Evolutionary conservation across 2,888 invertebrate genomes (phyloP), one percentile per base, ranked within the genome.

Genomic region (Acronicta leporina): DNA sequence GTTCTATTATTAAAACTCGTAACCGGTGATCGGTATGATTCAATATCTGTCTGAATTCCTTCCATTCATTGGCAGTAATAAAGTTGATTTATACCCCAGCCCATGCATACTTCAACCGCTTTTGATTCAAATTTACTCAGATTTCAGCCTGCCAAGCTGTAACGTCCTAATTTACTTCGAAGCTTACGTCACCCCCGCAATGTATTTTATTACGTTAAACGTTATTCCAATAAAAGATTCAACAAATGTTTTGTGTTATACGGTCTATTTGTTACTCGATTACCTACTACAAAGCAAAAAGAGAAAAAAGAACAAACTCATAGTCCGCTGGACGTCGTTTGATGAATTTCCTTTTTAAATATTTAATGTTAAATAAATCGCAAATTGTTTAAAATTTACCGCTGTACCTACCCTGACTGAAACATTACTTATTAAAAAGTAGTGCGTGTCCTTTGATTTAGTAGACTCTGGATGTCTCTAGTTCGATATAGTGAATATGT

Each of bases 61-160:
- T 47, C 45, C 49, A 52, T 56, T 63, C 58, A 56, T 55, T 69
- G 60, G 38, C 45, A 41, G 68, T 50, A 63, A 71, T 68, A 71
- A 65, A 58, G 60, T 65, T 68, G 71, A 72, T 65, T 72, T 68
- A 68, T 66, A 57, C 43, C 44, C 49, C 43, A 27, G n/a, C 44
- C 42, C 25, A 49, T 64, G 52, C 58, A 63, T 64, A 50, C 68
- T 68, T 73, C 62, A 62, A 41, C 47, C 45, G 65, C 44, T 48
- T 55, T 52, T 59, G 64, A 56, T 59, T 53, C 50, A 25, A 62
- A 56, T 69, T 62, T 53, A 50, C 53, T 58, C 40, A 53, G 55
- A 59, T 63, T 64, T 53, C 46, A 53, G 62, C 48, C 43, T 60
- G 65, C 50, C 52, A 51, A 59, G 57, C 40, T 20, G 43, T 46